Conservation (phyloP, 2,888 invertebrate genomes). For the Macroteleia sp. region DNA sequence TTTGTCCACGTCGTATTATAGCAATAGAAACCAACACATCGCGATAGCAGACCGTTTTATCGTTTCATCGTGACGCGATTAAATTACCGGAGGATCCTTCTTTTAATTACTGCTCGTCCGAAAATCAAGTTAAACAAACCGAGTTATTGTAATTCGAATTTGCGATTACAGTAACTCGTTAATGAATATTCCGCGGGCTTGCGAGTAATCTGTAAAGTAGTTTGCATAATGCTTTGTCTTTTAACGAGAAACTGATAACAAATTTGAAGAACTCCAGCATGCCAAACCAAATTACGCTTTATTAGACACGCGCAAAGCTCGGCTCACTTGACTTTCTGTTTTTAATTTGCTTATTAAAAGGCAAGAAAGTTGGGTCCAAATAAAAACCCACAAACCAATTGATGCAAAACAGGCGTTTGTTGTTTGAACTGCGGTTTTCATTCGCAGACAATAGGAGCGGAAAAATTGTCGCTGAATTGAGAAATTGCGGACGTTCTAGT, state of each 20-base stretch:
- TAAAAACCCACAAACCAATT: too few relatives aligned
- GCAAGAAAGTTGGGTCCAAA: too few relatives aligned
- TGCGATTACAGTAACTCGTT: constrained; percentile 38
- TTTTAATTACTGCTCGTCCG: constrained; percentile 17
- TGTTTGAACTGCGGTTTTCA: too few relatives aligned
- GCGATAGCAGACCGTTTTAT: too few relatives aligned
- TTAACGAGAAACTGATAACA: constrained; percentile 34
- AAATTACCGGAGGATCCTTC: constrained; percentile 7
- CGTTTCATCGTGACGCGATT: constrained; percentile 13
- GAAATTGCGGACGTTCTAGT: constrained; percentile 9
- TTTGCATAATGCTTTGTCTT: constrained; percentile 51
- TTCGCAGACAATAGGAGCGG: too few relatives aligned
- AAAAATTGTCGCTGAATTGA: not conserved
- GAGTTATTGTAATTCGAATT: constrained; percentile 20
- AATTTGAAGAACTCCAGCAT: constrained; percentile 26
- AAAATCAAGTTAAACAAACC: constrained; percentile 17
- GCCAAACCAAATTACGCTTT: too few relatives aligned
- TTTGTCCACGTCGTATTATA: constrained; percentile 11
- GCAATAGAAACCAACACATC: too few relatives aligned
- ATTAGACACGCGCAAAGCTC: too few relatives aligned
- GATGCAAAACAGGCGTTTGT: too few relatives aligned
- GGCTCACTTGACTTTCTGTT: too few relatives aligned
- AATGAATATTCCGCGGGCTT: constrained; percentile 45
- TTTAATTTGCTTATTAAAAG: too few relatives aligned
- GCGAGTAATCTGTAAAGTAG: constrained; percentile 38